A percentile compares a stretch with the other conserved stretches of the same genome.
Conservation (phyloP, 1,140 invertebrate genomes). For the Melanaphis sacchari region DNA sequence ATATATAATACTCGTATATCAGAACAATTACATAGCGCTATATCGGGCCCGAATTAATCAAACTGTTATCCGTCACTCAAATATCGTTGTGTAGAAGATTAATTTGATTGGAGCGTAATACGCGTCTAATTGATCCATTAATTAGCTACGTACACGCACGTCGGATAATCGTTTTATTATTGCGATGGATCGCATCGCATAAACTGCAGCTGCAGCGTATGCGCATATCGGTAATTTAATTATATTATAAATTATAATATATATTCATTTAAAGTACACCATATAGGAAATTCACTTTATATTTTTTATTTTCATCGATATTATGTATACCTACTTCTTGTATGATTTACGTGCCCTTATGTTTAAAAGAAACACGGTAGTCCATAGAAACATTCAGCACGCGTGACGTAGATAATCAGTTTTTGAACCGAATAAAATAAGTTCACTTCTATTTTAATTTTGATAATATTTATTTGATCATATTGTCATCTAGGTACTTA, state of each 20-base stretch:
- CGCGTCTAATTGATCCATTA: constrained; percentile 16
- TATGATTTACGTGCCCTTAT: neutral
- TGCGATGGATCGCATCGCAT: neutral
- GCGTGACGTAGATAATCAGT: no score
- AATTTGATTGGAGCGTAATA: neutral
- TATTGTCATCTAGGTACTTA: no score
- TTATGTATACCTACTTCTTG: neutral
- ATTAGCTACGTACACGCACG: neutral
- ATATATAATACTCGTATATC: no score
- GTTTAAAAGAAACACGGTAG: no score
- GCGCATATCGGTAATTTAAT: neutral
- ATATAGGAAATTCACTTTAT: neutral
- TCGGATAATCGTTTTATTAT: neutral
- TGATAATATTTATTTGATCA: no score
- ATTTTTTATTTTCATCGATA: neutral
- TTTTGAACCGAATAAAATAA: no score
- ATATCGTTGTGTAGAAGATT: neutral
- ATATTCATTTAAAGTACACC: neutral
- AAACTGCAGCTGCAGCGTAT: neutral
- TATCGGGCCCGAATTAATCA: neutral
- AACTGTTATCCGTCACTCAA: neutral
- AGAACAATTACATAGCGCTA: neutral
- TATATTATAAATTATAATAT: neutral
- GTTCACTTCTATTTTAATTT: no score
- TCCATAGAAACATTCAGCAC: no score